phyloP scores from a whole-genome alignment of 2,113 vertebrate genomes.

The Pygoscelis adeliae region DNA sequence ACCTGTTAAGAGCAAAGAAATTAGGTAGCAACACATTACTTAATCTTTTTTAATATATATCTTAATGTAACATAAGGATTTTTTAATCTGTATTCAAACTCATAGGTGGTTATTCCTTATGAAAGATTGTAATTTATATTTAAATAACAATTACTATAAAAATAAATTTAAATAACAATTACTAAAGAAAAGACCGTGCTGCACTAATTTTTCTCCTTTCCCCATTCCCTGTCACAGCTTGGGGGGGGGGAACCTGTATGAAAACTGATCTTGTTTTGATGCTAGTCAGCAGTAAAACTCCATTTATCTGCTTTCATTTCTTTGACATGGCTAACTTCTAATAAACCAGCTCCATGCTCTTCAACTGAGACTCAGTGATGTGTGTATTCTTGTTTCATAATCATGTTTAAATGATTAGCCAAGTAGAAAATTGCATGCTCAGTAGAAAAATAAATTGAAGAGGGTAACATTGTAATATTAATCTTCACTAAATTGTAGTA shows the following conservation, averaged over 20 bases:
- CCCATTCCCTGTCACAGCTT: not conserved
- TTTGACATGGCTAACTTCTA: not conserved
- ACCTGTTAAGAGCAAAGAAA: not conserved
- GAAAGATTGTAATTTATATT: not conserved
- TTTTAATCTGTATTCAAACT: not conserved
- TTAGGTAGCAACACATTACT: not conserved
- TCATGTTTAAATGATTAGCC: not conserved
- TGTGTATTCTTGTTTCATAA: conserved; percentile 14
- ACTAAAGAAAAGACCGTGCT: not conserved
- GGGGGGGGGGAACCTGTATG: fast-evolving
- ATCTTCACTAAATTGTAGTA: not conserved
- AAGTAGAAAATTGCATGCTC: conserved; percentile 31
- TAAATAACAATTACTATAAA: not conserved
- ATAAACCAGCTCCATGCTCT: not conserved
- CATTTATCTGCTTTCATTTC: not conserved
- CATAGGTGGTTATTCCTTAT: not conserved
- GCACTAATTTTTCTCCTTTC: not conserved
- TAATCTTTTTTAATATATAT: not conserved
- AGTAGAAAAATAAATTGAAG: not conserved
- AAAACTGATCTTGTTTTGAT: not conserved
- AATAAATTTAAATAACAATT: not conserved
- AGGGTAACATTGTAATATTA: not conserved
- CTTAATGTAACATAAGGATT: not conserved
- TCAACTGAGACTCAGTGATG: not conserved
- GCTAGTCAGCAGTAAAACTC: not conserved